Percentiles rank a stretch among this genome's conserved stretches.
These are phyloP conservation scores for Manis crassicaudata DNA, from an alignment of 2,797 vertebrate genomes.

Conservation along the genomic window DNA sequence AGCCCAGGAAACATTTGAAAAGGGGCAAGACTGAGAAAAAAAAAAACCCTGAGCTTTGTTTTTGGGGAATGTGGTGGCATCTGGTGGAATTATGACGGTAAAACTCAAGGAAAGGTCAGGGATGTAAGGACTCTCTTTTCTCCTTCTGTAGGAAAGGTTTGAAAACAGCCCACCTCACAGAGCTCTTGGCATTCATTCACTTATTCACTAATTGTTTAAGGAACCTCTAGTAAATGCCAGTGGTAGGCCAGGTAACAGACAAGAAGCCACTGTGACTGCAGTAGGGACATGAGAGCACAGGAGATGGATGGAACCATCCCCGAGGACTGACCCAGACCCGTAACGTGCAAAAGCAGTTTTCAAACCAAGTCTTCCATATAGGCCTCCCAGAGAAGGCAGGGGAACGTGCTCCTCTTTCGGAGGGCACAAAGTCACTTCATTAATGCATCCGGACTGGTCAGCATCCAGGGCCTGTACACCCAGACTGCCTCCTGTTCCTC, in stretches of 20 bases:
- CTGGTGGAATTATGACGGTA: not conserved
- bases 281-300: not conserved
- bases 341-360: not conserved
- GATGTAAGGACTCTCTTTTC: not conserved
- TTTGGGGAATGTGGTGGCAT: not conserved
- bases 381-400: not conserved
- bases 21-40: not conserved
- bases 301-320: not conserved
- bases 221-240: not conserved
- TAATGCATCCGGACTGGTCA: not conserved
- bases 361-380: not conserved
- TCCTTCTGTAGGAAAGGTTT: not conserved
- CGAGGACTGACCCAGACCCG: not conserved
- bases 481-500: not conserved
- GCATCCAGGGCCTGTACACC: not conserved
- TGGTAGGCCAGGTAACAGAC: not conserved
- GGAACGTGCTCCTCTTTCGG: not conserved
- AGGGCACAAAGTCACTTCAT: not conserved
- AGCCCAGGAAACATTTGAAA: not conserved
- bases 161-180: not conserved
- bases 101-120: not conserved
- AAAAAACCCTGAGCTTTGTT: not conserved
- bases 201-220: not conserved
- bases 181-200: not conserved
- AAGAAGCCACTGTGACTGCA: too few species aligned